Base-by-base conservation (phyloP, 2,797 vertebrate species). In the Halcyon leucocephala region DNA sequence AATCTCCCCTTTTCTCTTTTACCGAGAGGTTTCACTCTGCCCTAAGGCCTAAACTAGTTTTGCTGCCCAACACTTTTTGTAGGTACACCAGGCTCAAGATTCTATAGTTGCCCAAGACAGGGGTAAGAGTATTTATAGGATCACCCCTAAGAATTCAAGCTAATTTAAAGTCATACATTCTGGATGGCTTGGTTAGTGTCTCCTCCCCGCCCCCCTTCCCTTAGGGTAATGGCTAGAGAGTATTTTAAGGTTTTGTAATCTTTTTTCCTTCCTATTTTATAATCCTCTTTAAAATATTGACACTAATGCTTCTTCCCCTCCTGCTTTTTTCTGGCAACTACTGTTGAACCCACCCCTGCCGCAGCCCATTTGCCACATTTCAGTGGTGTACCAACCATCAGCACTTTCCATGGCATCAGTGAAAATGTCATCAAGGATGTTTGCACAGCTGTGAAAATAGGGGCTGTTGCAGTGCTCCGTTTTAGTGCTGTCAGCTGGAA, bases 371-470 rank as follows among this genome's bases (percentile, higher is more conserved):
- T 3, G 5, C 55, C 54, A 29, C 67, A n/a, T 85, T 82, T 80
- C 57, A 64, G 44, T 33, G 65, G 65, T 17, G 48, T 14, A 24
- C 55, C 61, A 80, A 49, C 71, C 86, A 70, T 35, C 81, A 73
- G 25, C 18, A 31, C 77, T 82, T 84, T 31, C 84, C 78, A 61
- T 18, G 67, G 82, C 92, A 87, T 2, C 6, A 10, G 39, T 82
- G 92, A 64, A 80, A 77, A 79, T 21, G 55, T 71, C 74, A 46
- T 25, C 44, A 48, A 61, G 90, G 71, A 76, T 92, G 89, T 95
- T 94, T 94, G 92, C 71, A 80, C 90, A 96, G 96, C 96, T 96
- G 95, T 77, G 61, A 93, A 81, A 84, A 26, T 3, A 51, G 64
- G 35, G 70, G 42, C 73, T 89, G 52, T 2, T 61, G 61, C 18